Conservation (phyloP, 2,888 invertebrate species). For the Apeira syringaria region DNA sequence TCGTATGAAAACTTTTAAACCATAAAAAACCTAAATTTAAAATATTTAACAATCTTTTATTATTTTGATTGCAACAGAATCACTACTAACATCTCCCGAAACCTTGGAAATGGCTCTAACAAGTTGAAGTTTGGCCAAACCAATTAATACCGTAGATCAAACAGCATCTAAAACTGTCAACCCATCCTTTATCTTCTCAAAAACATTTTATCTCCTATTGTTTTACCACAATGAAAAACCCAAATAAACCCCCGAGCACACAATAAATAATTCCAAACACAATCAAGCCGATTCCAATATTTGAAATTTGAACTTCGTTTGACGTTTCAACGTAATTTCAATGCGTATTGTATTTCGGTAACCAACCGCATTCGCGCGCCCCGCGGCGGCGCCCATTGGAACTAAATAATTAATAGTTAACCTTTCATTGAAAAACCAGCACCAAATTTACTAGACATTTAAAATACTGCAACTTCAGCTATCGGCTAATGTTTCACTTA, state of each 20-base stretch:
- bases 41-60: too few relatives aligned
- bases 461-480: conserved; percentile 1
- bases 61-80: too few relatives aligned
- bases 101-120: too few relatives aligned
- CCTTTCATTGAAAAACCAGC: conserved; percentile 16
- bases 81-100: too few relatives aligned
- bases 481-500: neutral
- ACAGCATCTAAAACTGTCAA: conserved; percentile 2
- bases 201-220: conserved; percentile 5
- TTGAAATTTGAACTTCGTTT: conserved; percentile 30
- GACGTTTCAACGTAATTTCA: conserved; percentile 17
- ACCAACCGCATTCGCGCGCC: conserved; percentile 3
- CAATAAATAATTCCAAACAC: conserved; percentile 20
- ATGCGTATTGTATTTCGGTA: conserved; percentile 21
- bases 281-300: conserved; percentile 24
- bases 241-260: conserved; percentile 8
- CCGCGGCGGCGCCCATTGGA: conserved; percentile 5
- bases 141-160: too few relatives aligned
- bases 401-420: conserved; percentile 21
- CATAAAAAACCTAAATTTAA: too few relatives aligned
- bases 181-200: neutral
- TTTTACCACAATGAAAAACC: conserved; percentile 15
- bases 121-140: too few relatives aligned
- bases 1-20: too few relatives aligned
- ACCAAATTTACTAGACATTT: conserved; percentile 1